Conservation (phyloP, 2,113 vertebrate genomes). For the Dissostichus mawsoni region DNA sequence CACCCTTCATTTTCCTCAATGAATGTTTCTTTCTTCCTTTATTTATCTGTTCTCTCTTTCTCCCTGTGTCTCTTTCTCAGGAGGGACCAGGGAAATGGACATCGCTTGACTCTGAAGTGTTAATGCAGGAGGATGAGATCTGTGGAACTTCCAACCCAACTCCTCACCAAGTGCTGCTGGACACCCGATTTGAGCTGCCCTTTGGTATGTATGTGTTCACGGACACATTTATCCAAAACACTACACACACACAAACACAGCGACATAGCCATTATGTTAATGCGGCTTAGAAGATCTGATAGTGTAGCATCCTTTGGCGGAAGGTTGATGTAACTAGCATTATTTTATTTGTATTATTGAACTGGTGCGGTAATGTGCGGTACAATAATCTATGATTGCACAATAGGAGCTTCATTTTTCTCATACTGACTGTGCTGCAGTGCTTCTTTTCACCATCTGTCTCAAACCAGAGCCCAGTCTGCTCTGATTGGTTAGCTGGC, state of each 20-base stretch:
- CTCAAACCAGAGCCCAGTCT: too few species aligned
- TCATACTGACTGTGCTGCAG: too few species aligned
- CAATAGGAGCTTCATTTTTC: too few species aligned
- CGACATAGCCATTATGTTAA: background rate
- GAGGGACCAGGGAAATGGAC: constrained; percentile 96
- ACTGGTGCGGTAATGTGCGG: too few species aligned
- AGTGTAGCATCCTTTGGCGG: background rate
- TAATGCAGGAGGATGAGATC: constrained; percentile 95
- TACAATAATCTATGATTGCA: too few species aligned
- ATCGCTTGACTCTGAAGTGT: constrained; percentile 91
- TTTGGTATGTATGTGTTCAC: constrained; percentile 84
- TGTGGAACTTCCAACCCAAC: constrained; percentile 96
- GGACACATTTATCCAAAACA: too few species aligned
- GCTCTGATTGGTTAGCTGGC: too few species aligned
- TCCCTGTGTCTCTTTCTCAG: constrained; percentile 69
- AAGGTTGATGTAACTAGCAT: too few species aligned
- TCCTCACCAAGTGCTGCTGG: constrained; percentile 94
- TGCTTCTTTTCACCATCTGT: too few species aligned
- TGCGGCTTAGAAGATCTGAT: background rate
- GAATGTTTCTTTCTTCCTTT: background rate
- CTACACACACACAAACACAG: background rate
- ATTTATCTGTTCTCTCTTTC: background rate
- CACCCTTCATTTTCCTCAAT: background rate
- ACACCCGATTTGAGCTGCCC: constrained; percentile 94
- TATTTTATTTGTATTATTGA: too few species aligned